Base-by-base conservation (phyloP, 2,888 invertebrate species). In the Calameuta pallipes region DNA sequence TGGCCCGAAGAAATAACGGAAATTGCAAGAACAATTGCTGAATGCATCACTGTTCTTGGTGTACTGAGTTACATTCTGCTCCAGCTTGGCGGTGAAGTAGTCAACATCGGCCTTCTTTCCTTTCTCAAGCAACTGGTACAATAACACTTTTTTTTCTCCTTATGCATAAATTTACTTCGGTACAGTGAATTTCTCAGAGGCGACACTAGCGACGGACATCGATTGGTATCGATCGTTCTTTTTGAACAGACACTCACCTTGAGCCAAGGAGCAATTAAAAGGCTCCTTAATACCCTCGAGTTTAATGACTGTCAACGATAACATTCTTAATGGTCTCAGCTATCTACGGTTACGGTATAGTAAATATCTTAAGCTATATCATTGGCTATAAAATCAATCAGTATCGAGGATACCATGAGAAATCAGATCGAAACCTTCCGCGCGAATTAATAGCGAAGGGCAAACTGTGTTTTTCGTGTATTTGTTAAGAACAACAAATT, bases 61-160 rank as follows among this genome's bases (percentile, higher is more conserved):
- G 98, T 98, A 11, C 91, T 98, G 4, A 95, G 96, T 87, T 98
- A 98, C 89, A 95, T 99, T 9, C 93, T 98, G 80, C 93, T 98
- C 81, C 98, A 99, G 91, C 98, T 98, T 90, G 97, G 98, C 0
- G 97, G 97, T 86, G 99, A 99, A 92, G 95, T 99, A 79, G 95
- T 97, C 91, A 98, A 98, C 90, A 98, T 99, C 90, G 99, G 99
- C 6, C 90, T 98, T 15, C 93, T 95, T 76, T 97, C 97, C 0
- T 99, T 98, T 92, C 92, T 98, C 78, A 97, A 97, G 87, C 98
- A 98, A 92, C 93, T 98, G 94, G 98, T 98, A 92, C 93, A 92
- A 89, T 78, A 11, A 41, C 68, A 30, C 23, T 23, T 56, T 56
- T 23, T 23, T 56, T 56, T 35, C 31, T 82, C 34, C 11, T 34